Conservation (phyloP, 2,797 vertebrate species). For the Benthosema pterotum region DNA sequence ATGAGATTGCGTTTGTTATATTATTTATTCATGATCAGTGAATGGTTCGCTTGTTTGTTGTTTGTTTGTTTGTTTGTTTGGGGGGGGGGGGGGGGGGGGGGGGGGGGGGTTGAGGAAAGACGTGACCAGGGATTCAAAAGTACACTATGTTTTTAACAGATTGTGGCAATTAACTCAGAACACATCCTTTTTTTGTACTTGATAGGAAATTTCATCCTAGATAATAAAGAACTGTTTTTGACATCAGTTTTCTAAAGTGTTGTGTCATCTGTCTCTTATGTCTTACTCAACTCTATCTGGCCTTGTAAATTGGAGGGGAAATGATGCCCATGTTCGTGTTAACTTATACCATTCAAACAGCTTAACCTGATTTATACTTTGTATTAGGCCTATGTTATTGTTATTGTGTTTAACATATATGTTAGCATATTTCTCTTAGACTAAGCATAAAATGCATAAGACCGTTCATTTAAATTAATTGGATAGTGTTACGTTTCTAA, state of each 20-base stretch:
- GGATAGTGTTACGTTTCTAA: too few species aligned
- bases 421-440: too few species aligned
- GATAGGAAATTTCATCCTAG: slow-evolving; percentile 90
- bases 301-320: too few species aligned
- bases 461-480: too few species aligned
- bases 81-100: too few species aligned
- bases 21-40: slow-evolving; percentile 86
- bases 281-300: slow-evolving; percentile 22
- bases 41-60: slow-evolving; percentile 74
- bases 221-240: slow-evolving; percentile 95
- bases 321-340: not conserved
- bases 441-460: not conserved
- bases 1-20: slow-evolving; percentile 83
- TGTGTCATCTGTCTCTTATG: slow-evolving; percentile 75
- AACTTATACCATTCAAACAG: too few species aligned
- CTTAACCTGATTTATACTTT: not conserved
- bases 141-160: slow-evolving; percentile 90
- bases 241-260: slow-evolving; percentile 75
- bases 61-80: slow-evolving; percentile 74
- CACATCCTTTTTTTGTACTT: slow-evolving; percentile 92
- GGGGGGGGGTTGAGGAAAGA: slow-evolving; percentile 65
- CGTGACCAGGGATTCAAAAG: slow-evolving; percentile 64
- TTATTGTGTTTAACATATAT: too few species aligned
- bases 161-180: slow-evolving; percentile 85
- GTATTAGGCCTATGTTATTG: too few species aligned